phyloP scores from a whole-genome alignment of 2,888 invertebrate species.

The Micropterix aruncella region DNA sequence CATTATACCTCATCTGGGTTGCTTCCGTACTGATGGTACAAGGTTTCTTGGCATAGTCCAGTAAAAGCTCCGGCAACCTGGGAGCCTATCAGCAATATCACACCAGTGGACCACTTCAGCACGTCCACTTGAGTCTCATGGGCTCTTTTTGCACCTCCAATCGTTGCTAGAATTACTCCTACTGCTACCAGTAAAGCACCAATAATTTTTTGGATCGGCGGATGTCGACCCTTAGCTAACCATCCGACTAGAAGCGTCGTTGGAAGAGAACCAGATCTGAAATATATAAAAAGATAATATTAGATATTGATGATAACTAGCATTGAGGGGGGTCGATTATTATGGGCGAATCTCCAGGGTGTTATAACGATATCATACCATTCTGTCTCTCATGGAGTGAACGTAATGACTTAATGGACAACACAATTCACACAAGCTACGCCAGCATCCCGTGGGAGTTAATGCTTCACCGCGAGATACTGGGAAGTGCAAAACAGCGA shows the following conservation, averaged over 20 bases:
- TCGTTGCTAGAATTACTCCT: not conserved
- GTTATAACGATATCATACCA: no score
- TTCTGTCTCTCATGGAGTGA: no score
- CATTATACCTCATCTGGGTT: conserved; percentile 33
- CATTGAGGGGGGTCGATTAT: no score
- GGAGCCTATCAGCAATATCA: not conserved
- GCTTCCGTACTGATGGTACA: conserved; percentile 31
- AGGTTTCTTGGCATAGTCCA: conserved; percentile 29
- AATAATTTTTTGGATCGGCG: not conserved
- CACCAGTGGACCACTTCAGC: not conserved
- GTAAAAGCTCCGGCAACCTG: conserved; percentile 23
- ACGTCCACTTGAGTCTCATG: not conserved
- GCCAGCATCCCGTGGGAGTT: no score
- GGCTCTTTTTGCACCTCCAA: not conserved
- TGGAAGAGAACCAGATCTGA: not conserved
- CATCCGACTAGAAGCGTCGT: not conserved
- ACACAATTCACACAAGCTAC: no score
- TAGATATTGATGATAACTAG: not conserved
- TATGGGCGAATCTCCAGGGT: no score
- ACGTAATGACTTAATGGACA: no score
- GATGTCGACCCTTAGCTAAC: not conserved
- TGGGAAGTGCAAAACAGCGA: no score
- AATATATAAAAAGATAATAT: not conserved
- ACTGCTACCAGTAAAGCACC: not conserved
- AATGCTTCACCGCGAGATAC: no score